Base-by-base conservation (phyloP, 2,113 vertebrate species). In the Sialia sialis region DNA sequence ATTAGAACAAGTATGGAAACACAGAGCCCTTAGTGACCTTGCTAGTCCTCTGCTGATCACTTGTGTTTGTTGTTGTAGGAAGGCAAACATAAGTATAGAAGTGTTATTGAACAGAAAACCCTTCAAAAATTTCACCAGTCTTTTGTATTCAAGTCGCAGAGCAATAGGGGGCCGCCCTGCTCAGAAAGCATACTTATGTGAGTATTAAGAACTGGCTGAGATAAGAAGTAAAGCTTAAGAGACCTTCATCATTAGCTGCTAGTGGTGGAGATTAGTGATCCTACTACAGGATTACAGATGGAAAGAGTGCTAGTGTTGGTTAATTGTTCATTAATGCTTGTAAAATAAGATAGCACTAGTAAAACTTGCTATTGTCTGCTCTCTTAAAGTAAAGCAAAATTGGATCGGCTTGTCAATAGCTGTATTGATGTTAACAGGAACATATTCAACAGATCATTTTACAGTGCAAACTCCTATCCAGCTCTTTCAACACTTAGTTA, bases 321-420 rank as follows among this genome's bases (percentile, higher is more conserved):
- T 98, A 98, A 98, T 98, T 98, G 98, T 98, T 98, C 98, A 97
- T 98, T 98, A 98, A 98, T 98, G 97, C 98, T 98, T 98, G 97
- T 97, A 98, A 98, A 98, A 98, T 98, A 98, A 98, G 97, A 97
- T 96, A 97, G 98, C 95, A 72, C 97, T 97, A 97, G 97, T 96
- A 96, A 98, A 98, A 98, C 97, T 97, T 96, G 92, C 96, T 96
- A 96, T 98, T 98, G 97, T 98, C 96, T 90, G 86, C 94, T 95
- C 77, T 85, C 95, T 97, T 89, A 89, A 94, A 98, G 96, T 89
- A 96, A 97, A 97, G 64, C 94, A 95, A 94, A 97, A 98, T 97
- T 98, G 95, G 94, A 93, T 96, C 93, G 94, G 94, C 83, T 97
- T 89, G 90, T 98, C 97, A 97, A 96, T 95, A 94, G 93, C 63